Evolutionary conservation across 2,888 invertebrate species (phyloP), one percentile per base, ranked within the genome.

Genomic region (Cephus pygmeus): DNA sequence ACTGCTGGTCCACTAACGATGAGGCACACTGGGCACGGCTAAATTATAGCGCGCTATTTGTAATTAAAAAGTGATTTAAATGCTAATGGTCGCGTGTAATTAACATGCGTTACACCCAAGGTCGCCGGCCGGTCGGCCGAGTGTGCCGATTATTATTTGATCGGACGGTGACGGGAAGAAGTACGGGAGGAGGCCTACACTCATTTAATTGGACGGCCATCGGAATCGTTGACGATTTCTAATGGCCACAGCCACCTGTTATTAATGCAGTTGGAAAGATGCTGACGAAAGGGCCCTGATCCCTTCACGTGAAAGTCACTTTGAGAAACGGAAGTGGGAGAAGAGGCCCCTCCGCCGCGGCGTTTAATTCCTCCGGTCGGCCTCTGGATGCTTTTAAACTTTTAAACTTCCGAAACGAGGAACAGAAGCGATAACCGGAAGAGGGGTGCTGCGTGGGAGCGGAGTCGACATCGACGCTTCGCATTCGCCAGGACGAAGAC

Each of bases 41-140:
- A 75, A 75, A 76, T 81, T 75, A 82, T 79, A 71, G 75, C 34
- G 69, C 82, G 80, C 79, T 83, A 86, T 85, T 87, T 82, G 85
- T 83, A 88, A 88, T 88, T 88, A 88, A 85, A 88, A 88, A 86
- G 83, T 85, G 80, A 88, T 88, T 88, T 86, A 86, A 85, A 88
- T 88, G 88, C 87, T 88, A 88, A 88, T 88, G 83, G 81, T 85
- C 78, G 81, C 79, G 35, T 79, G 85, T 87, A 84, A 88, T 88
- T 87, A 88, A 85, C 84, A 82, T 80, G 81, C 82, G 83, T 86
- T 84, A 83, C 85, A 81, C 82, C 78, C 83, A 82, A 84, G 81
- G 79, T 81, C 80, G 34, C 80, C 74, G 12, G 35, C 35, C 35
- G 35, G 35, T 75, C 78, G 75, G 75, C 76, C 77, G 36, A 11